These are phyloP conservation scores for Cordilura impudica DNA, from an alignment of 2,888 invertebrate species.

Conservation along the genomic window DNA sequence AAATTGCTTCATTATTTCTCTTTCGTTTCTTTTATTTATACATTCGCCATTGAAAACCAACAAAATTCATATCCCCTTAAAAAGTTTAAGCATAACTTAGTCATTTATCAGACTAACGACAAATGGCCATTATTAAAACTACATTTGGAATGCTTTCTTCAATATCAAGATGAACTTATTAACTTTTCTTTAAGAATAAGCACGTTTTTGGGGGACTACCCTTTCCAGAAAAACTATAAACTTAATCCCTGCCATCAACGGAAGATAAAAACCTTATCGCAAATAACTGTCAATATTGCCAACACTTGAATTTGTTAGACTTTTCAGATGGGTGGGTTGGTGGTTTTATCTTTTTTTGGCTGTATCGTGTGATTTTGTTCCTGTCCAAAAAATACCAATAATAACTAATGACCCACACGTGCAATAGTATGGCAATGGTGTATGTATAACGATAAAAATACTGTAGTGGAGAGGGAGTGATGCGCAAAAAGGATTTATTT, in stretches of 20 bases:
- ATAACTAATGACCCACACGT: slow-evolving; percentile 50
- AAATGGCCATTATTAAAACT: slow-evolving; percentile 5
- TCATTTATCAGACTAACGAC: not conserved
- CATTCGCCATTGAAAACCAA: too few species aligned
- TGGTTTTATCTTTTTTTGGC: not conserved
- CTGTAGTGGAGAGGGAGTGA: not conserved
- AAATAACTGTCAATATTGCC: slow-evolving; percentile 22
- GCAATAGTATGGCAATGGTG: not conserved
- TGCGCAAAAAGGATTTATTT: slow-evolving; percentile 7
- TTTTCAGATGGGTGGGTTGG: not conserved
- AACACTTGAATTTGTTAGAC: slow-evolving; percentile 23
- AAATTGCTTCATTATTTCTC: too few species aligned
- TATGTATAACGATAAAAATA: slow-evolving; percentile 8
- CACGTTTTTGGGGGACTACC: not conserved
- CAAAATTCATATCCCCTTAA: not conserved
- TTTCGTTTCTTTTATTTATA: too few species aligned
- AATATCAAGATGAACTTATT: not conserved
- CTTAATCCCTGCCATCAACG: not conserved
- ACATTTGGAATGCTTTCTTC: not conserved
- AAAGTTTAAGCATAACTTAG: not conserved
- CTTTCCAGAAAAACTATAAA: not conserved
- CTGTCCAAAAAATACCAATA: slow-evolving; percentile 29
- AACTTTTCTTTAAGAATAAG: not conserved
- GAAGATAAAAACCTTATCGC: slow-evolving; percentile 19
- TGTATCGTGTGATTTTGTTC: not conserved